phyloP scores from a whole-genome alignment of 2,888 invertebrate species.

The Drosophila subquinaria region DNA sequence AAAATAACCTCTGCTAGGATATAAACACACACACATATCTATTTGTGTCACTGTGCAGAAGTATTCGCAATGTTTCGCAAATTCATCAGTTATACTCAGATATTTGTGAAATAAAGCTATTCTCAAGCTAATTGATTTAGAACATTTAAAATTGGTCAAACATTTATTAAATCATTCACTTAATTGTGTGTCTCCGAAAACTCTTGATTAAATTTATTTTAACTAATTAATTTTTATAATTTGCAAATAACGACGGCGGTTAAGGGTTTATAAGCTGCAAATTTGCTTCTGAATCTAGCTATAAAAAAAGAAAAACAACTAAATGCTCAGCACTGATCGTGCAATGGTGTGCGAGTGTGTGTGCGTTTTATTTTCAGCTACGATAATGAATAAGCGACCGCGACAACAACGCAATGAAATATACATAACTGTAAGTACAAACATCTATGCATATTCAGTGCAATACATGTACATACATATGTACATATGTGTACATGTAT shows the following conservation, averaged over 20 bases:
- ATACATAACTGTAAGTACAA: slow-evolving; percentile 35
- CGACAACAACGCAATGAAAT: slow-evolving; percentile 54
- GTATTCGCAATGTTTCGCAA: slow-evolving; percentile 43
- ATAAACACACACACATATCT: not conserved
- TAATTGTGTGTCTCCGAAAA: no score
- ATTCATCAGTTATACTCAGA: not conserved
- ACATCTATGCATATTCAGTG: slow-evolving; percentile 30
- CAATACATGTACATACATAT: slow-evolving; percentile 17
- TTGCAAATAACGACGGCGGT: no score
- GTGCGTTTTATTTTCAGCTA: slow-evolving; percentile 60
- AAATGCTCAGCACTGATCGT: slow-evolving; percentile 19
- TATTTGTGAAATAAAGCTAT: not conserved
- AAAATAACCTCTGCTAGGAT: not conserved
- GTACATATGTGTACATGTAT: slow-evolving; percentile 20
- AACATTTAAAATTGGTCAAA: not conserved
- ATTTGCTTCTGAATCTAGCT: slow-evolving; percentile 12
- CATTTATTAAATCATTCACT: not conserved
- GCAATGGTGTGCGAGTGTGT: slow-evolving; percentile 12
- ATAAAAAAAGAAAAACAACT: slow-evolving; percentile 16
- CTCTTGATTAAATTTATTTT: no score
- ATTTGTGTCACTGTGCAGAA: slow-evolving; percentile 17
- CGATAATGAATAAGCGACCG: slow-evolving; percentile 55
- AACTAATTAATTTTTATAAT: no score
- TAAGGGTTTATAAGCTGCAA: no score
- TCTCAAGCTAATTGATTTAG: not conserved